Base-by-base conservation (phyloP, 2,888 invertebrate genomes). In the Subacronicta megacephala region DNA sequence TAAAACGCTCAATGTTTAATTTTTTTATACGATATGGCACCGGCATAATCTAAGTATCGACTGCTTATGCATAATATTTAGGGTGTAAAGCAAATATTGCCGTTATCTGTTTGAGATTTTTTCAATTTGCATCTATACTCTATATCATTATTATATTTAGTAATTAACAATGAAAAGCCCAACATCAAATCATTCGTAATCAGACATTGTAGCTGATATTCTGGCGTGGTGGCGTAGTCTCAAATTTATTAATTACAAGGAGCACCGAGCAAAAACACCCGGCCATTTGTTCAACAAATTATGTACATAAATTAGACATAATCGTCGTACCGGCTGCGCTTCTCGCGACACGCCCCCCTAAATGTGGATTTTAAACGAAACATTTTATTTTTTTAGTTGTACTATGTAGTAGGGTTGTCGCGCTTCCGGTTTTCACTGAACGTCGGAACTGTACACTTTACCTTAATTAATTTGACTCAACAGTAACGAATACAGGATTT, bases 251-350 rank as follows among this genome's bases (percentile, higher is more conserved):
- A 80, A 83, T 77, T 77, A 75, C 59, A 70, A 72, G 63, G 64
- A 59, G 60, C 77, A 54, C 31, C 38, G 55, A 53, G 70, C 75
- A 82, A 81, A 82, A 83, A 80, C 77, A 75, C 60, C 52, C 64
- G 62, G 63, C 71, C 76, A 71, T 77, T 77, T 77, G 75, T 71
- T 75, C 49, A 67, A 74, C 78, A 80, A 84, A 81, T 84, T 84
- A 82, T 84, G 83, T 80, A 83, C 81, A 84, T 84, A 82, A 84
- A 81, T 84, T 84, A 75, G 72, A 78, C 78, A 77, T 80, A 78
- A 82, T 83, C 78, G 68, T 69, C 59, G 72, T 67, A 60, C 75
- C 63, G 75, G 78, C 78, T 76, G 80, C 63, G 70, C 54, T 55
- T 54, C 69, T 46, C 52, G 72, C 63, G 75, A 77, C 78, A 72